A percentile compares a stretch with the other conserved stretches of the same genome.
phyloP scores from a whole-genome alignment of 2,888 invertebrate species.

The Phoronis australis region DNA sequence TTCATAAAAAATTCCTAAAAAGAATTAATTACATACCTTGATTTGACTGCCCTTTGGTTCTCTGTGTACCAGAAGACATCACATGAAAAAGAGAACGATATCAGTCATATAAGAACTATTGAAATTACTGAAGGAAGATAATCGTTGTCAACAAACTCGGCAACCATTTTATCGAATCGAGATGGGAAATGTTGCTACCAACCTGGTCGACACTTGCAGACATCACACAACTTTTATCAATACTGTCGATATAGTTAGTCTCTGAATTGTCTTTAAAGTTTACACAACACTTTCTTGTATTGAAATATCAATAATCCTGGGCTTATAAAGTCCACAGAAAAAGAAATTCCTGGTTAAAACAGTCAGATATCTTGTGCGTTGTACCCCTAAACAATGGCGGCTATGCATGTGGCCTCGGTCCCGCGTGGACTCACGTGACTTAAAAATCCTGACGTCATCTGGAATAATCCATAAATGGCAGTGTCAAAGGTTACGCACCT shows the following conservation, averaged over 20 bases:
- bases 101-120: background rate
- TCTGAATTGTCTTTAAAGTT: no score
- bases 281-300: no score
- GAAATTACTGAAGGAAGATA: background rate
- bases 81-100: constrained; percentile 27
- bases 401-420: constrained; percentile 46
- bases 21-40: constrained; percentile 29
- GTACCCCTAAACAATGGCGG: constrained; percentile 40
- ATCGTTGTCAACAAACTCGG: background rate
- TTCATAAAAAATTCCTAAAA: no score
- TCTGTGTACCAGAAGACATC: constrained; percentile 21
- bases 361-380: constrained; percentile 18
- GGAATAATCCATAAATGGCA: no score
- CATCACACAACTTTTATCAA: constrained; percentile 35
- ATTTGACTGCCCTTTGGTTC: constrained; percentile 46
- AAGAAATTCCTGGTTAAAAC: constrained; percentile 17
- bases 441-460: constrained; percentile 20
- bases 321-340: constrained; percentile 13
- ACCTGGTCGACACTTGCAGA: constrained; percentile 50
- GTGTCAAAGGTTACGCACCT: background rate
- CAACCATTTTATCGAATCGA: background rate
- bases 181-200: constrained; percentile 7
- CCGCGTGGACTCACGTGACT: constrained; percentile 40
- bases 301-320: no score
- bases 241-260: background rate